These are phyloP conservation scores for Cebidichthys violaceus DNA, from an alignment of 2,113 vertebrate genomes.

Conservation along the genomic window DNA sequence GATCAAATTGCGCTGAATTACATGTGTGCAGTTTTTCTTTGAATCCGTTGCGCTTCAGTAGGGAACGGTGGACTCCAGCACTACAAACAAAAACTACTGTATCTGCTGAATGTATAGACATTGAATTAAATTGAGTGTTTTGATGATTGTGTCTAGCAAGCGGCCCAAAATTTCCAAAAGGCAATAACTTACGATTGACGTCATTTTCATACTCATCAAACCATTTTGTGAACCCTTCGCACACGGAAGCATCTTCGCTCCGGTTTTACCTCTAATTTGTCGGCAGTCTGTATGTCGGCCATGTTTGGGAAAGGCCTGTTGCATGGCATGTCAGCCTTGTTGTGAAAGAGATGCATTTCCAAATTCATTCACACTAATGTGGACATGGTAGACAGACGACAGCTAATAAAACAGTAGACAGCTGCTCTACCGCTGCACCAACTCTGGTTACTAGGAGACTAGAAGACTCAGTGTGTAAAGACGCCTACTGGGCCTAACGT, in stretches of 20 bases:
- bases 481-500: conserved; percentile 25
- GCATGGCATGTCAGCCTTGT: background rate
- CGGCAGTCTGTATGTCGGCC: background rate
- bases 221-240: background rate
- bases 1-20: background rate
- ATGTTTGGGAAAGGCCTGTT: background rate
- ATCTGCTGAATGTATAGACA: background rate
- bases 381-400: background rate
- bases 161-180: too few species aligned
- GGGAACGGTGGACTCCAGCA: background rate
- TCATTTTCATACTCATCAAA: background rate
- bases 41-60: too few species aligned
- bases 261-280: background rate
- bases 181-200: background rate
- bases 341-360: background rate
- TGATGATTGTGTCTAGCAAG: too few species aligned
- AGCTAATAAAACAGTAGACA: conserved; percentile 19
- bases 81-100: background rate
- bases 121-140: background rate
- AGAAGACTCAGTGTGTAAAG: conserved; percentile 25
- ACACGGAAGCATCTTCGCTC: background rate
- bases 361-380: background rate
- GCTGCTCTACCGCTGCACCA: conserved; percentile 41
- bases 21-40: background rate
- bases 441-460: conserved; percentile 68